Evolutionary conservation across 2,888 invertebrate genomes (phyloP).

Genomic region (Chironomus riparius): DNA sequence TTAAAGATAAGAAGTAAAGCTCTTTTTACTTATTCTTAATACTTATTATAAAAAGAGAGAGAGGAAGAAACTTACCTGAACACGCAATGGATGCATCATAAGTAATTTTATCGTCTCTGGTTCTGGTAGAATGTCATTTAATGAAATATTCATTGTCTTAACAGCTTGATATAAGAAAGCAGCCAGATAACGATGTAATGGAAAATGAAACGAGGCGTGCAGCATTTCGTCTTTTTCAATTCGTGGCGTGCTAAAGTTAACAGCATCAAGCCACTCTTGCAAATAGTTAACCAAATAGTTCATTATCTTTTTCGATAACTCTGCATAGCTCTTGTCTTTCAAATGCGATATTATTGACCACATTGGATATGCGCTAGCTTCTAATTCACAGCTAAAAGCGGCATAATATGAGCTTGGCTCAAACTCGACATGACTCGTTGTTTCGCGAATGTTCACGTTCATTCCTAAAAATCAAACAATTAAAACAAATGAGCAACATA

Average conservation of each 20-base stretch:
- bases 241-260: slow-evolving; percentile 60
- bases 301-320: slow-evolving; percentile 66
- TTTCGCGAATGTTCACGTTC: slow-evolving; percentile 91
- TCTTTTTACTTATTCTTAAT: neutral
- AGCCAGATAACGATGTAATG: slow-evolving; percentile 89
- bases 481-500: slow-evolving; percentile 24
- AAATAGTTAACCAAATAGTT: slow-evolving; percentile 67
- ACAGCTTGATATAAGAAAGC: slow-evolving; percentile 80
- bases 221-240: slow-evolving; percentile 58
- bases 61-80: slow-evolving; percentile 69
- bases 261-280: slow-evolving; percentile 81
- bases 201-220: slow-evolving; percentile 93
- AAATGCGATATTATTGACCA: slow-evolving; percentile 92
- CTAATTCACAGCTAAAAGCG: slow-evolving; percentile 93
- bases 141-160: slow-evolving; percentile 64
- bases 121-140: slow-evolving; percentile 72
- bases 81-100: slow-evolving; percentile 84
- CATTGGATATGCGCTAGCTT: slow-evolving; percentile 96
- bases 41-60: neutral
- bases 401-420: slow-evolving; percentile 97
- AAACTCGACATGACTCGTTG: slow-evolving; percentile 87
- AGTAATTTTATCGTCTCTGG: slow-evolving; percentile 68
- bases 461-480: slow-evolving; percentile 55
- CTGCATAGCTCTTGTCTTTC: slow-evolving; percentile 60
- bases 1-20: neutral